These are phyloP conservation scores for Bos javanicus DNA, from an alignment of 2,113 vertebrate genomes.

Conservation along the genomic window DNA sequence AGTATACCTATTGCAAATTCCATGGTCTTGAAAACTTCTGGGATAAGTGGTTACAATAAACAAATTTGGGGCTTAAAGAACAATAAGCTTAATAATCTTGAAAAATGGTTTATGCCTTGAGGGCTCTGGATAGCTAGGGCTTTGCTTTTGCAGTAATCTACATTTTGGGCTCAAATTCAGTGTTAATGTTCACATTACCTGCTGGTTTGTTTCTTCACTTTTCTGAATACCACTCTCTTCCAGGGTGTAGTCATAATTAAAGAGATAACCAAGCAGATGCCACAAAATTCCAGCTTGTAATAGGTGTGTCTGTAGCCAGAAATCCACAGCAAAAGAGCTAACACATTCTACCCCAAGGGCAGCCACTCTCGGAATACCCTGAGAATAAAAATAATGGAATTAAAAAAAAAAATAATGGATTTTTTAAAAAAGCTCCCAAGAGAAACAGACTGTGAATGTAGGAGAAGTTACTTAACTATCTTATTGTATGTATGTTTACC, in stretches of 20 bases:
- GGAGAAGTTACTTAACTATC: not conserved
- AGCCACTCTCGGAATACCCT: slow-evolving; percentile 92
- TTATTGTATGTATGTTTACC: not conserved
- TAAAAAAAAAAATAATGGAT: not conserved
- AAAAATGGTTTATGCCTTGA: not conserved
- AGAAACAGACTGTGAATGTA: not conserved
- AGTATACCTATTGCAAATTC: not conserved
- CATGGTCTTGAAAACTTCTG: not conserved
- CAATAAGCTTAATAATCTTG: not conserved
- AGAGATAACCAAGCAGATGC: slow-evolving; percentile 94
- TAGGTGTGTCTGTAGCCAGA: slow-evolving; percentile 96
- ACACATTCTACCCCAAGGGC: slow-evolving; percentile 93
- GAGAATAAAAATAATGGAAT: not conserved
- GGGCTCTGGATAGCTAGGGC: not conserved
- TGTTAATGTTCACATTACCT: slow-evolving; percentile 79
- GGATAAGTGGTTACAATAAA: not conserved
- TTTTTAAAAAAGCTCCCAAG: not conserved
- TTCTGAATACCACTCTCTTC: slow-evolving; percentile 98
- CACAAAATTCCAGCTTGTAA: slow-evolving; percentile 96
- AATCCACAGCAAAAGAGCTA: slow-evolving; percentile 97
- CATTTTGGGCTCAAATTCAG: not conserved
- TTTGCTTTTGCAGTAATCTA: not conserved
- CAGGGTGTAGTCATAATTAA: slow-evolving; percentile 97
- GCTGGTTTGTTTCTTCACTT: slow-evolving; percentile 96
- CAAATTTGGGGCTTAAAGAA: not conserved